phyloP scores from a whole-genome alignment of 2,113 vertebrate species.

The Pteruthius melanotis region DNA sequence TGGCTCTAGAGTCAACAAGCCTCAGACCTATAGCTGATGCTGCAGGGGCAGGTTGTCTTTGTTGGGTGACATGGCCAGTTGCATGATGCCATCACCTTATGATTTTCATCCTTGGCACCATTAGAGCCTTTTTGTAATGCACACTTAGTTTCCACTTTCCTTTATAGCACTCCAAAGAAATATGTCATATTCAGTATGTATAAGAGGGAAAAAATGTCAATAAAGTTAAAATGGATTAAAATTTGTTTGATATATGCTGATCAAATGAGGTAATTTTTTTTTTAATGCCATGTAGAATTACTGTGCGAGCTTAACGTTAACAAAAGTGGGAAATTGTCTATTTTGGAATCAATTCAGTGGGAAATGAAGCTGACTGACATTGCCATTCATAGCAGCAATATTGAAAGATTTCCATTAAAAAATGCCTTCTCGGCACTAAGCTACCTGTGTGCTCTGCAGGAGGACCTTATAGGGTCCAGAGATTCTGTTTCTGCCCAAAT shows the following conservation, averaged over 20 bases:
- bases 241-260: not conserved
- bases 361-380: not conserved
- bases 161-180: not conserved
- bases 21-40: not conserved
- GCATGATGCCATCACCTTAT: not conserved
- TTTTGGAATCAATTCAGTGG: not conserved
- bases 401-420: not conserved
- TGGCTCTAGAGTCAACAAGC: not conserved
- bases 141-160: not conserved
- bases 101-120: not conserved
- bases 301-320: not conserved
- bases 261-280: not conserved
- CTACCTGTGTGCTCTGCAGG: not conserved
- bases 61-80: not conserved
- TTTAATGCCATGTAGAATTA: not conserved
- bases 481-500: not conserved
- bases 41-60: not conserved
- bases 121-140: not conserved
- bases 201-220: not conserved
- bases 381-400: not conserved
- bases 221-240: not conserved
- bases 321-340: not conserved
- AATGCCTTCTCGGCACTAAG: not conserved
- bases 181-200: not conserved
- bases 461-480: not conserved